Conservation (phyloP, 2,113 vertebrate species). For the Leptobrachium leishanense region DNA sequence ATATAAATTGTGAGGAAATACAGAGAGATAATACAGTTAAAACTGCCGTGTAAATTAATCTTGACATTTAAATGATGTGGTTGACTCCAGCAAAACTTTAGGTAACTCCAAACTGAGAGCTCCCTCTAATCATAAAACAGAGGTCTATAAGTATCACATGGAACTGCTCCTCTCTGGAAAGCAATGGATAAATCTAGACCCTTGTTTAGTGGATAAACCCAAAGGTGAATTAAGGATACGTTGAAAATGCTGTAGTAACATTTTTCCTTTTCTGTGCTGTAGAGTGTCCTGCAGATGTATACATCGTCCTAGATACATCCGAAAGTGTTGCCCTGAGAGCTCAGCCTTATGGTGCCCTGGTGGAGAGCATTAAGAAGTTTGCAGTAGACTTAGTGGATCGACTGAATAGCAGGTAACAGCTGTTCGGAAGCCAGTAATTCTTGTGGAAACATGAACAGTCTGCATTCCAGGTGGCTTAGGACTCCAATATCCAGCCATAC, state of each 20-base stretch:
- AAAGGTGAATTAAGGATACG: neutral
- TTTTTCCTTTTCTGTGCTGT: neutral
- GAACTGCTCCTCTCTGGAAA: no score
- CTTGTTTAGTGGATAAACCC: neutral
- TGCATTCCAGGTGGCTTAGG: neutral
- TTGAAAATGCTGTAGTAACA: neutral
- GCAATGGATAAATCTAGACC: no score
- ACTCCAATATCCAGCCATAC: no score
- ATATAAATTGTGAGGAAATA: no score
- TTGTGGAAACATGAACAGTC: neutral
- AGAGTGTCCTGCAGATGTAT: conserved; percentile 52
- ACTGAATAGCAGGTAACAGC: conserved; percentile 48
- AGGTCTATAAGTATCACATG: no score
- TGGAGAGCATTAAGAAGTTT: conserved; percentile 52
- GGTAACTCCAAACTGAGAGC: no score
- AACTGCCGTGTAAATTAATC: no score
- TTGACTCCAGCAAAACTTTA: no score
- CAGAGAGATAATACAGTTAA: no score
- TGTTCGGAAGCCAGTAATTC: conserved; percentile 13
- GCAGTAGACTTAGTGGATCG: conserved; percentile 48
- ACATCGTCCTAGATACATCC: conserved; percentile 54
- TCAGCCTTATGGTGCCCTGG: conserved; percentile 49
- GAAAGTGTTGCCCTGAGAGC: conserved; percentile 53
- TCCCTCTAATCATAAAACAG: no score
- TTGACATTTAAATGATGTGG: no score